Conservation (phyloP, 2,113 vertebrate species). For the Bubo bubo region DNA sequence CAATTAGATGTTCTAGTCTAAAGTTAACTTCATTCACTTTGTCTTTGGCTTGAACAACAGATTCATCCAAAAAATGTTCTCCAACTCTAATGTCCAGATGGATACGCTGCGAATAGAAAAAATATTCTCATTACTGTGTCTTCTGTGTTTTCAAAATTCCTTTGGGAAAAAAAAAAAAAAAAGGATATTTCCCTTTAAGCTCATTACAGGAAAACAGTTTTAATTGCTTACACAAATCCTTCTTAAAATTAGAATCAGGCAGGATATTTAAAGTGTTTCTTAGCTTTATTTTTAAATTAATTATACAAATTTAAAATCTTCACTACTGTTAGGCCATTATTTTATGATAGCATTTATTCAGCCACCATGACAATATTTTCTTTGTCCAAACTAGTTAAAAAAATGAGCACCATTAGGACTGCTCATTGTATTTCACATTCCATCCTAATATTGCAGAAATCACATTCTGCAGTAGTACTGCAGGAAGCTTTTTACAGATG, state of each 20-base stretch:
- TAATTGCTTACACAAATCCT: background rate
- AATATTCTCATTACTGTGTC: background rate
- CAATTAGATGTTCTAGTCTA: conserved; percentile 80
- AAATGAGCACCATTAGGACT: background rate
- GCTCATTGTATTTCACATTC: background rate
- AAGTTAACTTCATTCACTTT: conserved; percentile 80
- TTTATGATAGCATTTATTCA: background rate
- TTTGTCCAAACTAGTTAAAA: background rate
- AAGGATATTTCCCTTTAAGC: background rate
- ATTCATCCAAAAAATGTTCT: conserved; percentile 78
- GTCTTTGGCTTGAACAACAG: conserved; percentile 80
- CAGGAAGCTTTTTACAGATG: background rate
- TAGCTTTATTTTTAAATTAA: background rate
- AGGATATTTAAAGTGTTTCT: background rate
- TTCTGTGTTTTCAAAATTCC: background rate
- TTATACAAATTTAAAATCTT: background rate
- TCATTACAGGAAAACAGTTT: background rate
- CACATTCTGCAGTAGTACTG: background rate
- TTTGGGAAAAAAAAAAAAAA: background rate
- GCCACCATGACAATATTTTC: background rate
- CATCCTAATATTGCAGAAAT: background rate
- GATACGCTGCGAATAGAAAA: conserved; percentile 77
- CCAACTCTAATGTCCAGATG: conserved; percentile 89
- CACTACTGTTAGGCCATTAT: background rate
- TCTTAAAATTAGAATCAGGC: background rate